Percentiles rank a stretch among this genome's conserved stretches.
Evolutionary conservation across 2,113 vertebrate species (phyloP).

Genomic region (Charina bottae): DNA sequence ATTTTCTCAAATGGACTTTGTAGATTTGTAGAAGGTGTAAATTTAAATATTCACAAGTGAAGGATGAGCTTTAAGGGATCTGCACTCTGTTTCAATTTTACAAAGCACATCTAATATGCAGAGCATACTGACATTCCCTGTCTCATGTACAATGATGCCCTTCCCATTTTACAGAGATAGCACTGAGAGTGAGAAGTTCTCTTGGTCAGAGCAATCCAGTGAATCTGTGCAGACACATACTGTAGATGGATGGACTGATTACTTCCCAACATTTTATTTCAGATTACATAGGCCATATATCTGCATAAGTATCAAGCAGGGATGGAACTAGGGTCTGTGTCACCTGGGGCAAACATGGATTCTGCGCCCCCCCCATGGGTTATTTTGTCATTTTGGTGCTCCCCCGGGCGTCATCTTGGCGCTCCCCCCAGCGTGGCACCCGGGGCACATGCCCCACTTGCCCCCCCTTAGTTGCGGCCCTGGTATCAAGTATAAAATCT

Average conservation of each 20-base stretch:
- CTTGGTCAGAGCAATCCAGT: neutral
- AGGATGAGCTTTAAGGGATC: neutral
- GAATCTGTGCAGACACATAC: neutral
- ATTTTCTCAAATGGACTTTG: constrained; percentile 4
- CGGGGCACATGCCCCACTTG: too few species aligned
- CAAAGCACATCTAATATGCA: neutral
- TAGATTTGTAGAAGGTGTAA: neutral
- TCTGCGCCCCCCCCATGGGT: too few species aligned
- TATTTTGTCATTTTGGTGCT: too few species aligned
- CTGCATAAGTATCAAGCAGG: neutral
- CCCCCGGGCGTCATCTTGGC: too few species aligned
- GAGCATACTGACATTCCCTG: neutral
- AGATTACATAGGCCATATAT: neutral
- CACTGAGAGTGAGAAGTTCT: neutral
- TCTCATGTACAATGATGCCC: neutral
- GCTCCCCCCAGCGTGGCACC: too few species aligned
- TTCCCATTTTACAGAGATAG: neutral
- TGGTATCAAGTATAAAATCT: too few species aligned
- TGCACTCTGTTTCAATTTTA: constrained; percentile 10
- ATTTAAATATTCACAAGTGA: constrained; percentile 1
- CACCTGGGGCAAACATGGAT: too few species aligned
- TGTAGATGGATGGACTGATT: neutral
- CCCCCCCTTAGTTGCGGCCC: too few species aligned
- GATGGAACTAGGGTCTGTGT: too few species aligned
- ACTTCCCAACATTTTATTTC: neutral